Evolutionary conservation across 2,113 vertebrate genomes (phyloP), one percentile per base, ranked within the genome.

Genomic region (Oreotrochilus melanogaster): DNA sequence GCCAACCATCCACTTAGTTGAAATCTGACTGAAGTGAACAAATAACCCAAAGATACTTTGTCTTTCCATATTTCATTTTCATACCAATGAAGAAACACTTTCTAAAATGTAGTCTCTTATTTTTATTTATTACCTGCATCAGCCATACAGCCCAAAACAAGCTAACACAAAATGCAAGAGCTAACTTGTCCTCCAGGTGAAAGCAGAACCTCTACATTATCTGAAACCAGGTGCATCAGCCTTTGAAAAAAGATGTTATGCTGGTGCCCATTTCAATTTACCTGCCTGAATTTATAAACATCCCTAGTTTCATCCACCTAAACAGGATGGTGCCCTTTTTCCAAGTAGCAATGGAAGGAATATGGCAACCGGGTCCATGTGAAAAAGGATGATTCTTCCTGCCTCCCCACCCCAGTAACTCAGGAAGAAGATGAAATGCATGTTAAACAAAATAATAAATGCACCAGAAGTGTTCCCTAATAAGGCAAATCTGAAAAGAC

Each of bases 231-330:
- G 88, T 95, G 97, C 86, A 72, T 98, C 98, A 97, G 81, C 74
- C 85, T 88, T 61, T 62, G 47, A 86, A 97, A 94, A 78, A 95
- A 89, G 83, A 97, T 66, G 56, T 97, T 85, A 95, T 19, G 6
- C 71, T 74, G 78, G 57, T 96, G 83, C 85, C 94, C 51, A 66
- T 79, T 97, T 91, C 97, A 96, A 98, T 98, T 98, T 98, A 98
- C 97, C 98, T 97, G 95, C 94, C 87, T 31, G 28, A 76, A 80
- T 95, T 97, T 97, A 96, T 75, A 97, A 97, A 97, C 91, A 97
- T 80, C 64, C 86, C 85, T 83, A 75, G 60, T 56, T 73, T 80
- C 73, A 75, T 91, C 94, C 95, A 95, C 87, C 98, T 96, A 97
- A 97, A 98, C 95, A 90, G 71, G 66, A 9, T 50, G 2, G 11